A percentile compares a stretch with the other conserved stretches of the same genome.
These are phyloP conservation scores for Ichneumon xanthorius DNA, from an alignment of 2,888 invertebrate species.

Conservation along the genomic window DNA sequence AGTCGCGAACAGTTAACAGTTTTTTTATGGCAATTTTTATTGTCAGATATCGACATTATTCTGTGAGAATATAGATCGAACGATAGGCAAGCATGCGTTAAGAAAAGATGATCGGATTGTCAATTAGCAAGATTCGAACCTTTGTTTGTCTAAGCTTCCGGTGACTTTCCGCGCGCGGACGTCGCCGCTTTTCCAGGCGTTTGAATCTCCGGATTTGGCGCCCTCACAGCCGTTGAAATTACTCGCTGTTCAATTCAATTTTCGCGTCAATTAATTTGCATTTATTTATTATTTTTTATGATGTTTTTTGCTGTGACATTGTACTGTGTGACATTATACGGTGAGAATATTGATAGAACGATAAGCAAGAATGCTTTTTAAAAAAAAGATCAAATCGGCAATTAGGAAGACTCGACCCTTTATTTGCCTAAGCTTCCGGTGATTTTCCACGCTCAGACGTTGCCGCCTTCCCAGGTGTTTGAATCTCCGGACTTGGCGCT, in stretches of 20 bases:
- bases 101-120: background rate
- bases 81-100: background rate
- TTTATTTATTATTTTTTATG: background rate
- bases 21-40: background rate
- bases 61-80: background rate
- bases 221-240: constrained; percentile 32
- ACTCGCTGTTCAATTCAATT: background rate
- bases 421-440: background rate
- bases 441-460: constrained; percentile 9
- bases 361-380: background rate
- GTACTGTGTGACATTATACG: too few relatives aligned
- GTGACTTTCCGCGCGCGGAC: background rate
- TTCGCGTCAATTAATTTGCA: background rate
- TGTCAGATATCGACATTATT: background rate
- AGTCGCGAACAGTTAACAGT: background rate
- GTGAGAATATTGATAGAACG: too few relatives aligned
- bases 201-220: constrained; percentile 37
- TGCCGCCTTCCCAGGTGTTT: constrained; percentile 34
- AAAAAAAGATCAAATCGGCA: background rate
- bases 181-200: background rate
- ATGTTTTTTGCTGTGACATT: too few relatives aligned
- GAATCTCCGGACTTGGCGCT: constrained; percentile 48
- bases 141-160: background rate
- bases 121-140: background rate
- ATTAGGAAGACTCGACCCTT: background rate